phyloP scores from a whole-genome alignment of 2,797 vertebrate genomes.

The Karalla daura region DNA sequence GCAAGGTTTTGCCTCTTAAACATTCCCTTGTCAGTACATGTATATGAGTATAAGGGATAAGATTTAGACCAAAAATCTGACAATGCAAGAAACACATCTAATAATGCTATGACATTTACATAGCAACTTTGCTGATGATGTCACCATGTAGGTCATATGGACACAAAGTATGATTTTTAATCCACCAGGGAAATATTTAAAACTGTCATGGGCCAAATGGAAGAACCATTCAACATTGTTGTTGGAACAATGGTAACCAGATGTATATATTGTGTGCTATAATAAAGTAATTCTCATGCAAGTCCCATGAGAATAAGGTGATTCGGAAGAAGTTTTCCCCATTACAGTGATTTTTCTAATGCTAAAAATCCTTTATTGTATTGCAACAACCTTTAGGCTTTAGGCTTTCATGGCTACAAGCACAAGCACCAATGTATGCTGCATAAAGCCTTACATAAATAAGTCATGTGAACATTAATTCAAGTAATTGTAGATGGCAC shows the following conservation, averaged over 20 bases:
- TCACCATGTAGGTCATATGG: neutral
- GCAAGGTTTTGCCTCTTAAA: neutral
- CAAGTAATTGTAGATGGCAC: too few relatives aligned
- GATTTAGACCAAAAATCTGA: neutral
- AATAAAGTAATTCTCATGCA: too few relatives aligned
- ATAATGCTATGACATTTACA: neutral
- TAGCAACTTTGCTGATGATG: neutral
- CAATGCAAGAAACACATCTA: neutral
- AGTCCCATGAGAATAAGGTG: neutral
- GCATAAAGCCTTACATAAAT: neutral
- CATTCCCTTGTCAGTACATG: slow-evolving; percentile 4
- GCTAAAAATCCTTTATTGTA: too few relatives aligned
- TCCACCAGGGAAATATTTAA: neutral
- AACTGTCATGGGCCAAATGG: slow-evolving; percentile 1
- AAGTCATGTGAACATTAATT: neutral
- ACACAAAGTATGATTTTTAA: neutral
- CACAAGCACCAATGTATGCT: neutral
- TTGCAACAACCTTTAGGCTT: too few relatives aligned
- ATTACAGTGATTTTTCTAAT: neutral
- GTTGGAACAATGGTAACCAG: too few relatives aligned
- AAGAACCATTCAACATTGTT: slow-evolving; percentile 5
- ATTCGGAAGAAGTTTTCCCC: neutral
- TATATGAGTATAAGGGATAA: neutral
- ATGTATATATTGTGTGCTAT: too few relatives aligned
- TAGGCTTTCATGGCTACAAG: too few relatives aligned